These are phyloP conservation scores for Tipula helvola DNA, from an alignment of 2,888 invertebrate genomes.

Conservation along the genomic window DNA sequence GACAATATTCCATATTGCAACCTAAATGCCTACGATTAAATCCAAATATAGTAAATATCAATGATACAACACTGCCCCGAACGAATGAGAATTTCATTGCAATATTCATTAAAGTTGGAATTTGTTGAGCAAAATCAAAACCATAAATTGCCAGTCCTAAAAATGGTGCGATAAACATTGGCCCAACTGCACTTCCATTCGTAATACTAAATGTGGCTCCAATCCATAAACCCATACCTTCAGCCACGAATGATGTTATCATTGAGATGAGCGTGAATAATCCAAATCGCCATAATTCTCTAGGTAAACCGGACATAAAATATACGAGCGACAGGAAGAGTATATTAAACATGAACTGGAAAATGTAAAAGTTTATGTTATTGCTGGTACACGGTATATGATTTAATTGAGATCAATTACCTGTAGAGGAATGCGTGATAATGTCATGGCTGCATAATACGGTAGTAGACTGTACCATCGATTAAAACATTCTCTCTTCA, in stretches of 20 bases:
- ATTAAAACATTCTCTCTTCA: conserved; percentile 57
- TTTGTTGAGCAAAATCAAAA: conserved; percentile 53
- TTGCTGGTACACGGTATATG: not conserved
- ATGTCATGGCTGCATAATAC: conserved; percentile 49
- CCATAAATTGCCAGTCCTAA: conserved; percentile 56
- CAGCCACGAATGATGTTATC: conserved; percentile 58
- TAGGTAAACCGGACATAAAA: conserved; percentile 57
- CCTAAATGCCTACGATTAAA: conserved; percentile 43
- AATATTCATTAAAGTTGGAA: conserved; percentile 45
- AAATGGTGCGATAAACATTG: conserved; percentile 50
- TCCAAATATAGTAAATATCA: conserved; percentile 50
- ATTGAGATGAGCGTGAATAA: conserved; percentile 55
- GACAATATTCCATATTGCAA: conserved; percentile 50
- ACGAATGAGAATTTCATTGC: conserved; percentile 54
- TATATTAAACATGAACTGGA: conserved; percentile 43
- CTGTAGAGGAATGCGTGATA: conserved; percentile 47
- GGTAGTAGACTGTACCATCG: conserved; percentile 53
- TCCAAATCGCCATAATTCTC: conserved; percentile 47
- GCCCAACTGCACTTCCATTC: conserved; percentile 55
- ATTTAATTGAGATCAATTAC: conserved; percentile 22
- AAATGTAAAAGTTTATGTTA: not conserved
- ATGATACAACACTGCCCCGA: conserved; percentile 49
- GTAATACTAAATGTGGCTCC: conserved; percentile 55
- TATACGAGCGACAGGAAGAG: conserved; percentile 48
- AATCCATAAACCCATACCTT: conserved; percentile 66